Evolutionary conservation across 2,888 invertebrate species (phyloP), one percentile per base, ranked within the genome.

Genomic region (Microplitis deprimator): DNA sequence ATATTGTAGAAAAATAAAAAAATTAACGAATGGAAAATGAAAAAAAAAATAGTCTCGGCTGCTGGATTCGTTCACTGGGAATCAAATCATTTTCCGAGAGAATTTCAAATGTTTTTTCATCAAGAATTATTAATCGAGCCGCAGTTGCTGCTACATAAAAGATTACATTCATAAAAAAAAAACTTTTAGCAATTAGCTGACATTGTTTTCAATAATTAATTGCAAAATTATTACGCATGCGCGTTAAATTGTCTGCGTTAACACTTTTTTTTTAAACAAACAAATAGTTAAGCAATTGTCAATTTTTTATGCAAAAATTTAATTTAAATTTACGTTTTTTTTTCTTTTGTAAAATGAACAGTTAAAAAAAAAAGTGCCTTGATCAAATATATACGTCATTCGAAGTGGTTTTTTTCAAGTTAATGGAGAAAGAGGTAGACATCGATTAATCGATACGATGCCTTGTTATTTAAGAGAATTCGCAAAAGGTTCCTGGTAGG

Each of bases 91-190:
- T 62, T 62, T 62, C 40, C 6, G 0, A 29, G n/a, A 60, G 16
- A 8, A 61, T 38, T 62, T 62, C 10, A 38, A 60, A n/a, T 6
- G 39, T 17, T 72, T 39, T 39, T 50, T 50, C 5, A 50, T 50
- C 50, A 13, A 50, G 8, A 72, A 38, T 71, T 40, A 72, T 40
- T 62, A 72, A 72, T 72, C 40, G 16, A 71, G 59, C 16, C 38
- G 20, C 20, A 60, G 16, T 4, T 29, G 29, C 29, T 29, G 29
- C 29, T 29, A 29, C 29, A 29, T 29, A 29, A 29, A 29, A 29
- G 7, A 20, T 10, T 5, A 13, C 7, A 62, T 3, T 29, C 3
- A 72, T 39, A 38, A 62, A 71, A 61, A 50, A 71, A 71, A 20
- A 59, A 50, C 16, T 10, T 40, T 10, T 40, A 5, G 17, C 10